Conservation (phyloP, 2,888 invertebrate species). For the Unio pictorum region DNA sequence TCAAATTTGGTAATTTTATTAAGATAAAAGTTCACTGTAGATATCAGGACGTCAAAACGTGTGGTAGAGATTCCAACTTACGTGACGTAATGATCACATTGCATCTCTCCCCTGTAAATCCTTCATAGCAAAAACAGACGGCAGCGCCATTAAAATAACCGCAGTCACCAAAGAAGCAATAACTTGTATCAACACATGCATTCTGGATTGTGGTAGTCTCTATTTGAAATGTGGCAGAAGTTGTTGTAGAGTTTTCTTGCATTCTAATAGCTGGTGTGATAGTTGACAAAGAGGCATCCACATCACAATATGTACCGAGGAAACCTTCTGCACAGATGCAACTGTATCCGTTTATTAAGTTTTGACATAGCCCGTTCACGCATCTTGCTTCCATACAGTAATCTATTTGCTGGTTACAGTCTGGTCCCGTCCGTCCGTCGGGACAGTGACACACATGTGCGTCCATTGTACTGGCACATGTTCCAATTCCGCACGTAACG, state of each 20-base stretch:
- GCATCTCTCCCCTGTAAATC: constrained; percentile 16
- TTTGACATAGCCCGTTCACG: constrained; percentile 23
- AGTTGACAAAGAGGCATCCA: constrained; percentile 1
- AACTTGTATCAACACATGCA: background rate
- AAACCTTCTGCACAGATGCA: constrained; percentile 24
- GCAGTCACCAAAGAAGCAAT: constrained; percentile 1
- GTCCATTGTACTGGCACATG: constrained; percentile 16
- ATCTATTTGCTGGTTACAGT: constrained; percentile 12
- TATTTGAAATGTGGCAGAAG: background rate
- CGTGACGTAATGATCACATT: background rate
- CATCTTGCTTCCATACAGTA: constrained; percentile 17
- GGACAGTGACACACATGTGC: constrained; percentile 16
- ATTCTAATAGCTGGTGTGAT: background rate
- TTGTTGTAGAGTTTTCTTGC: background rate
- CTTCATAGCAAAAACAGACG: constrained; percentile 15
- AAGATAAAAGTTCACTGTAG: no score
- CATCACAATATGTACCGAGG: constrained; percentile 14
- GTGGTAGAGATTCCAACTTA: no score
- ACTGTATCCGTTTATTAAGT: constrained; percentile 7
- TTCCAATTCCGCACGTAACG: constrained; percentile 29
- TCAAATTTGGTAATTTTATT: no score
- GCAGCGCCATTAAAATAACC: constrained; percentile 11
- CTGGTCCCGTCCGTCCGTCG: constrained; percentile 9
- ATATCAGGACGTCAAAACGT: no score
- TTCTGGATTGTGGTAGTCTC: background rate